phyloP scores from a whole-genome alignment of 2,888 invertebrate species.

The Coleophora deauratella region DNA sequence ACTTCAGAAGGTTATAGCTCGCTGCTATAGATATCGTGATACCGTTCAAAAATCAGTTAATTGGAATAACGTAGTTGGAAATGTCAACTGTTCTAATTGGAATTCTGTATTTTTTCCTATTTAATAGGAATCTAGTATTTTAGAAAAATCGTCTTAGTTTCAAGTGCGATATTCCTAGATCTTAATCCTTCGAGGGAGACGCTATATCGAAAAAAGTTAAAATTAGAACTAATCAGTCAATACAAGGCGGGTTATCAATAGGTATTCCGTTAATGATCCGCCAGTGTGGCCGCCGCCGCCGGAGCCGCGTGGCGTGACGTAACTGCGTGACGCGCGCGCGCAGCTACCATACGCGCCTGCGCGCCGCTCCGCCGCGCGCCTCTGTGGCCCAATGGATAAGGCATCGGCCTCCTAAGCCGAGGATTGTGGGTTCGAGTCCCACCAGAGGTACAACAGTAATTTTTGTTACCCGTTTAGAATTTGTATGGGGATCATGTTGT shows the following conservation, averaged over 20 bases:
- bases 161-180: no score
- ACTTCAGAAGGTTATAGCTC: no score
- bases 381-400: slow-evolving; percentile 88
- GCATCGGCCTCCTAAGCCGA: slow-evolving; percentile 90
- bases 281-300: not conserved
- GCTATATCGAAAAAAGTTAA: not conserved
- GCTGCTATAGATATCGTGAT: no score
- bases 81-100: no score
- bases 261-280: no score
- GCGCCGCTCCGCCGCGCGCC: slow-evolving; percentile 88
- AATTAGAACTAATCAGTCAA: not conserved
- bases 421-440: slow-evolving; percentile 91
- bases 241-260: no score
- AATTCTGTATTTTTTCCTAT: no score
- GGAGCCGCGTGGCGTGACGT: slow-evolving; percentile 16
- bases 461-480: slow-evolving; percentile 32
- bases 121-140: no score
- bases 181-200: no score
- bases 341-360: slow-evolving; percentile 73
- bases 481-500: not conserved
- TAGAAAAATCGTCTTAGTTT: no score
- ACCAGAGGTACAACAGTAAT: slow-evolving; percentile 80
- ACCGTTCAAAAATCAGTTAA: no score
- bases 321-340: slow-evolving; percentile 40
- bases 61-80: no score